A percentile compares a stretch with the other conserved stretches of the same genome.
phyloP scores from a whole-genome alignment of 2,797 vertebrate species.

The Pitangus sulphuratus region DNA sequence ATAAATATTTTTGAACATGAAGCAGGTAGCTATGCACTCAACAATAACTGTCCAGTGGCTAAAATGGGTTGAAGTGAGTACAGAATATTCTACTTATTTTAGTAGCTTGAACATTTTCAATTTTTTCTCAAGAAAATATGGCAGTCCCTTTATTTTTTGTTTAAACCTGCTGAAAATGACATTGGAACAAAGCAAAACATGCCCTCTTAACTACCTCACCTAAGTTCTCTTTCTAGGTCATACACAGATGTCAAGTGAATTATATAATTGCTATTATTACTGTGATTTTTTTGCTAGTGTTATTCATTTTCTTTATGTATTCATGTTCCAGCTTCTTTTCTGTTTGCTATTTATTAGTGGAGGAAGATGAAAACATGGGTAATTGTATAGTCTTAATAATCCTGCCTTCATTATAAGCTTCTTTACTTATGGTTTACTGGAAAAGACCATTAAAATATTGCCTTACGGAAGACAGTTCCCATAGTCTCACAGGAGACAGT shows the following conservation, averaged over 20 bases:
- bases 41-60: not conserved
- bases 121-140: not conserved
- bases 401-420: not conserved
- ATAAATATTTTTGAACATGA: not conserved
- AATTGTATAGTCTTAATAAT: not conserved
- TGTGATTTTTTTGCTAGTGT: not conserved
- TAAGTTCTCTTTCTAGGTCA: not conserved
- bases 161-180: not conserved
- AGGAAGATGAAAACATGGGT: not conserved
- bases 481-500: not conserved
- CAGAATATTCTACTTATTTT: not conserved
- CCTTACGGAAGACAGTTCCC: accelerated
- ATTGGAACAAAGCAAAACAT: not conserved
- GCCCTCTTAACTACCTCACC: not conserved
- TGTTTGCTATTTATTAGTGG: not conserved
- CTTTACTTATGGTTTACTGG: not conserved
- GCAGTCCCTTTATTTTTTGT: not conserved
- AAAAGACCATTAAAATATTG: not conserved
- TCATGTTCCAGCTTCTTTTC: not conserved
- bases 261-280: not conserved
- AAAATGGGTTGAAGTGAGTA: not conserved
- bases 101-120: not conserved
- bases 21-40: not conserved
- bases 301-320: not conserved
- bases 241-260: not conserved